Conservation (phyloP, 2,113 vertebrate genomes). For the Lepus americanus region DNA sequence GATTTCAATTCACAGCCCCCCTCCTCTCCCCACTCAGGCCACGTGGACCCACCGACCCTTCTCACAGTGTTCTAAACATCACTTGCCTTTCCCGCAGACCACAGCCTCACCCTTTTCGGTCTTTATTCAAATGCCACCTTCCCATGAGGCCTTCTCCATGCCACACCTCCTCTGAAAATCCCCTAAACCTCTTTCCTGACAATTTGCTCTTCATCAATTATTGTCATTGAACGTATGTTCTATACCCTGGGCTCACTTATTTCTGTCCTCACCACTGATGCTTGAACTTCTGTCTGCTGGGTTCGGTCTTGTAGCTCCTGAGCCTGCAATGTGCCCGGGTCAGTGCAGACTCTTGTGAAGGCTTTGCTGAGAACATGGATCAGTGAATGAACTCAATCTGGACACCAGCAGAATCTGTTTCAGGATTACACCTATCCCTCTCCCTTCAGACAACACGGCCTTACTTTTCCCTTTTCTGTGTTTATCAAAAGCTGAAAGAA, state of each 20-base stretch:
- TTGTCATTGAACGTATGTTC: not conserved
- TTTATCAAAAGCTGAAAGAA: not conserved
- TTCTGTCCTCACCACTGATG: not conserved
- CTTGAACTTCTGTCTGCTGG: not conserved
- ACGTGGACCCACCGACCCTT: not conserved
- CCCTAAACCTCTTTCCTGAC: not conserved
- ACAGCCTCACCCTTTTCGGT: not conserved
- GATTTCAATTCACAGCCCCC: not conserved
- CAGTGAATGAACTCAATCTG: not conserved
- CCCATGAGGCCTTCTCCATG: not conserved
- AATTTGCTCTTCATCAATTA: not conserved
- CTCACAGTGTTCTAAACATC: not conserved
- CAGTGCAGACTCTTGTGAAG: not conserved
- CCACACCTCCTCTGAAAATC: rapidly evolving
- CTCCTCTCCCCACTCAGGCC: not conserved
- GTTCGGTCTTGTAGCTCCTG: not conserved
- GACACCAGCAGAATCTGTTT: rapidly evolving
- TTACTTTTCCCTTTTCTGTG: not conserved
- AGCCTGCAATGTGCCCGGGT: not conserved
- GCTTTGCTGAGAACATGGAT: not conserved
- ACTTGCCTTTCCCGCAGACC: not conserved
- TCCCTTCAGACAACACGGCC: not conserved
- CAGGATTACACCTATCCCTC: not conserved
- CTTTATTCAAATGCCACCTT: not conserved
- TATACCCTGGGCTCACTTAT: no score